Evolutionary conservation across 2,797 vertebrate species (phyloP).

Genomic region (Dallia pectoralis): DNA sequence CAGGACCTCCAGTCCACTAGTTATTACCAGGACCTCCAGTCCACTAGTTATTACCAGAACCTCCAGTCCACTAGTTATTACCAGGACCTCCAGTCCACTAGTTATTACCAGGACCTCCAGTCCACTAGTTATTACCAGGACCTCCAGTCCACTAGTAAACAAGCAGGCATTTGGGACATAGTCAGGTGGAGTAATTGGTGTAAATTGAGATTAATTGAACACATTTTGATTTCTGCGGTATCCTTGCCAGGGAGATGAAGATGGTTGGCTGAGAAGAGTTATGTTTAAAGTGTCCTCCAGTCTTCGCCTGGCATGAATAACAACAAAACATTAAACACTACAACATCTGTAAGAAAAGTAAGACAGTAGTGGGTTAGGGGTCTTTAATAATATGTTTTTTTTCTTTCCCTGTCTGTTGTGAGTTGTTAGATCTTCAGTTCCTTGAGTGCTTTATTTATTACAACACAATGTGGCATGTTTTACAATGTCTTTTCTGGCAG

Average conservation of each 20-base stretch:
- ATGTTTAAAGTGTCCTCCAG: conserved; percentile 3
- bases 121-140: no score
- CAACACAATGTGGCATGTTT: background rate
- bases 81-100: no score
- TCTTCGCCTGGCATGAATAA: conserved; percentile 18
- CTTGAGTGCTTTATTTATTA: background rate
- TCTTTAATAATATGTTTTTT: background rate
- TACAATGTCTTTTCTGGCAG: background rate
- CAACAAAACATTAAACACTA: conserved; percentile 13
- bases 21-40: no score
- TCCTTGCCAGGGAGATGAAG: conserved; percentile 24
- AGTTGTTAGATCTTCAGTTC: background rate
- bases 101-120: no score
- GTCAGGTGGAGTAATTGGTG: background rate
- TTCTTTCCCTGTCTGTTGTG: conserved; percentile 4
- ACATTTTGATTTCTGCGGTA: conserved; percentile 43
- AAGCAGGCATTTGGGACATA: background rate
- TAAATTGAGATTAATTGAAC: conserved; percentile 48
- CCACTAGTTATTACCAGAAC: no score
- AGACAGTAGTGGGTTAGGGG: conserved; percentile 8
- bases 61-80: no score
- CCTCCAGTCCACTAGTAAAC: background rate
- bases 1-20: no score
- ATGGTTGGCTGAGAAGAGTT: conserved; percentile 20
- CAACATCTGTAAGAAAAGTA: conserved; percentile 12